phyloP scores from a whole-genome alignment of 2,797 vertebrate genomes.

The Pseudocheirus occidentalis region DNA sequence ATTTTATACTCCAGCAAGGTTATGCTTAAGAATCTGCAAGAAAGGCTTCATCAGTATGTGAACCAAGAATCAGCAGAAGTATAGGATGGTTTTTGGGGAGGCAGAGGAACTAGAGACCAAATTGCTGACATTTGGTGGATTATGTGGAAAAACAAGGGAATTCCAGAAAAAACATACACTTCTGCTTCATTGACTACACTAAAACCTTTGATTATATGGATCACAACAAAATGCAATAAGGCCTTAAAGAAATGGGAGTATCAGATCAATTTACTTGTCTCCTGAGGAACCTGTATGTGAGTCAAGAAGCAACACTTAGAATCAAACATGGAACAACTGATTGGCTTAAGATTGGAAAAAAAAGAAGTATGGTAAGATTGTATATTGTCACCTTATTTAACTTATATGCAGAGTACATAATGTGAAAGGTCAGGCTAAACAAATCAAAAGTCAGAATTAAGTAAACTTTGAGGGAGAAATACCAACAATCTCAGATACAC shows the following conservation, averaged over 20 bases:
- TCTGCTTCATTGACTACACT: neutral
- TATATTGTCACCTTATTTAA: neutral
- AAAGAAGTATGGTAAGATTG: neutral
- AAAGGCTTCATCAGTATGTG: neutral
- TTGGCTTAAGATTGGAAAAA: neutral
- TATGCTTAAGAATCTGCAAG: neutral
- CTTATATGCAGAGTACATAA: neutral
- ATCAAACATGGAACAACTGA: neutral
- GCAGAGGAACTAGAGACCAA: neutral
- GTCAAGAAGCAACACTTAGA: neutral
- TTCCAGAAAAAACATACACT: neutral
- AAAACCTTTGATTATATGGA: neutral
- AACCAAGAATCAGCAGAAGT: neutral
- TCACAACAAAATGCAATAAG: neutral
- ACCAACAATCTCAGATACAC: neutral
- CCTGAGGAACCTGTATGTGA: neutral
- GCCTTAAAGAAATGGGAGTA: neutral
- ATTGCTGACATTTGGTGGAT: neutral
- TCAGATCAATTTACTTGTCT: neutral
- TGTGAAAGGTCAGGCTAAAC: neutral
- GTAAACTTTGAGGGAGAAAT: neutral
- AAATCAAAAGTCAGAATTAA: neutral
- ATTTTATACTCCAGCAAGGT: neutral
- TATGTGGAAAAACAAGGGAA: neutral
- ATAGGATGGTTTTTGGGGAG: neutral